These are phyloP conservation scores for Melipona bicolor DNA, from an alignment of 2,888 invertebrate species.

Conservation along the genomic window DNA sequence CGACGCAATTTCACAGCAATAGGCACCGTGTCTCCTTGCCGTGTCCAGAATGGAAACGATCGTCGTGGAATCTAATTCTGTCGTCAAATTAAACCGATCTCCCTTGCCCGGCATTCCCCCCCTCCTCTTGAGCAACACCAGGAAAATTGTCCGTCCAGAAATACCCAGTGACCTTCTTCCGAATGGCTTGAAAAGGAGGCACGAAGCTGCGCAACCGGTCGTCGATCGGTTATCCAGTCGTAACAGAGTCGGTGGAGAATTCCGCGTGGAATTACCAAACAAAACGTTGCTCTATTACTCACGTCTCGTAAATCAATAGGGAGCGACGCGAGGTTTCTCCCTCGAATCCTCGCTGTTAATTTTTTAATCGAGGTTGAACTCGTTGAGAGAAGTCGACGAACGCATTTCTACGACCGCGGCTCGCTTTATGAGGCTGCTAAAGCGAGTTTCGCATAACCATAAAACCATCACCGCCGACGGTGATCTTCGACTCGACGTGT, in stretches of 20 bases:
- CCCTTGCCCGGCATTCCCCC: not conserved
- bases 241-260: not conserved
- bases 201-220: not conserved
- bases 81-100: conserved; percentile 16
- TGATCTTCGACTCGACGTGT: too few species aligned
- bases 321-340: not conserved
- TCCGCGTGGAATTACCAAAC: not conserved
- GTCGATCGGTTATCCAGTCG: not conserved
- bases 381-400: conserved; percentile 6
- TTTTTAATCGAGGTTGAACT: conserved; percentile 4
- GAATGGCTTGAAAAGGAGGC: not conserved
- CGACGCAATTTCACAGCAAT: too few species aligned
- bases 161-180: conserved; percentile 38
- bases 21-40: not conserved
- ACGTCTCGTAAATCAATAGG: conserved; percentile 25
- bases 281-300: conserved; percentile 23
- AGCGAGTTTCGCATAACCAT: conserved; percentile 13
- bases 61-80: conserved; percentile 4
- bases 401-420: conserved; percentile 8
- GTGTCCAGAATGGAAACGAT: not conserved
- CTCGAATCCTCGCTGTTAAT: conserved; percentile 25
- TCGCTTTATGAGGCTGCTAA: conserved; percentile 23
- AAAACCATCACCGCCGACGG: conserved; percentile 1
- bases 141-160: conserved; percentile 38
- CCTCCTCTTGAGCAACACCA: not conserved